Evolutionary conservation across 2,888 invertebrate genomes (phyloP), one percentile per base, ranked within the genome.

Genomic region (Acanthococcus lagerstroemiae): DNA sequence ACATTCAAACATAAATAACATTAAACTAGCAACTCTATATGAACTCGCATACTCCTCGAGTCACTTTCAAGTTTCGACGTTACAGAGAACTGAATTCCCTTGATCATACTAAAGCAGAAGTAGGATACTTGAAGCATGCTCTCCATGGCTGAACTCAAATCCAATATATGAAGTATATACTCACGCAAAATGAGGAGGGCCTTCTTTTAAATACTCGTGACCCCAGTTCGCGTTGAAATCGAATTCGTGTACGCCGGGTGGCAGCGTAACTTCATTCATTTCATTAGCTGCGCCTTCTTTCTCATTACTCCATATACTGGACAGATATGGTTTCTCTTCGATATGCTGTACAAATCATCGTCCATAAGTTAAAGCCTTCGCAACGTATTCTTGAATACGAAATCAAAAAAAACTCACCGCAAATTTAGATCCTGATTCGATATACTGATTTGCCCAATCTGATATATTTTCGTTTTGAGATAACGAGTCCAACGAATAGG

Each of bases 371-470:
- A 60, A 46, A 48, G n/a, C 12, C 9, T 15, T 19, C n/a, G 19
- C 19, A 37, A 4, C 27, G 19, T 19, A 50, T 19, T n/a, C n/a
- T 17, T 46, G 21, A 54, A 22, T 26, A 27, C 4, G 21, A 61
- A 52, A 63, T 17, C n/a, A 12, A 17, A 25, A 6, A 21, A 54
- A 22, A 69, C 73, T 73, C 72, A 78, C 78, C 72, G 77, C 74
- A 73, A 79, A 79, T 69, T 74, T 73, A 72, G 77, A 77, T 21
- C 78, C 78, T 71, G 78, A 76, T 71, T 81, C 78, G 9, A 81
- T 74, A 70, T 81, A 82, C 71, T 82, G 81, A 69, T 78, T 77
- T 57, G 67, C 67, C 70, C 70, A 70, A 22, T 63, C 63, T 15
- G 63, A 63, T 19, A 63, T 54, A 54, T 63, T 63, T 27, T 63